A percentile compares a stretch with the other conserved stretches of the same genome.
Evolutionary conservation across 2,113 vertebrate genomes (phyloP).

Genomic region (Tamias sibiricus): DNA sequence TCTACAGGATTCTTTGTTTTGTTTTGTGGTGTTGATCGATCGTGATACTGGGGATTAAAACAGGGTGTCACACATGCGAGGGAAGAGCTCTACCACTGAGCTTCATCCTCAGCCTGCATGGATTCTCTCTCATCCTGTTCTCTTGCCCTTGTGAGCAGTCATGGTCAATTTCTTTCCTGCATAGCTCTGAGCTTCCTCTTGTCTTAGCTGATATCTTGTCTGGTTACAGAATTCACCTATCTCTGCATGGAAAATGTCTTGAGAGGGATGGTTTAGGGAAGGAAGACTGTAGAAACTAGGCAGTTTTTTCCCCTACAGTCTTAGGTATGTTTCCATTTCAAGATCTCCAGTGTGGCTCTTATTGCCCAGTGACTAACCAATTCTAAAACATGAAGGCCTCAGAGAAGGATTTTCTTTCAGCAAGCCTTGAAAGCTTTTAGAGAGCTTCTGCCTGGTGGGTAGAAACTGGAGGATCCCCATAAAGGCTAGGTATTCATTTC

Average conservation of each 20-base stretch:
- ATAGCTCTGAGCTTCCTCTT: background rate
- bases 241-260: background rate
- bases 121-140: background rate
- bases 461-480: background rate
- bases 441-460: conserved; percentile 6
- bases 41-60: too few relatives aligned
- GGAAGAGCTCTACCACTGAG: too few relatives aligned
- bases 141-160: background rate
- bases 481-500: conserved; percentile 2
- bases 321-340: conserved; percentile 1
- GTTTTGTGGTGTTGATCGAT: too few relatives aligned
- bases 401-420: background rate
- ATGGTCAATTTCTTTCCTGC: background rate
- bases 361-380: background rate
- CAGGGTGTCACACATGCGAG: too few relatives aligned
- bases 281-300: background rate
- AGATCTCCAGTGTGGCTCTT: background rate
- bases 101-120: background rate
- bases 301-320: background rate
- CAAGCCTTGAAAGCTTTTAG: background rate
- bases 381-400: conserved; percentile 14
- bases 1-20: background rate
- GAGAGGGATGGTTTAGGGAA: conserved; percentile 24
- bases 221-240: conserved; percentile 8
- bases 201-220: conserved; percentile 1